Percentiles rank a stretch among this genome's conserved stretches.
These are phyloP conservation scores for Ethmia dodecea DNA, from an alignment of 2,888 invertebrate species.

Conservation along the genomic window DNA sequence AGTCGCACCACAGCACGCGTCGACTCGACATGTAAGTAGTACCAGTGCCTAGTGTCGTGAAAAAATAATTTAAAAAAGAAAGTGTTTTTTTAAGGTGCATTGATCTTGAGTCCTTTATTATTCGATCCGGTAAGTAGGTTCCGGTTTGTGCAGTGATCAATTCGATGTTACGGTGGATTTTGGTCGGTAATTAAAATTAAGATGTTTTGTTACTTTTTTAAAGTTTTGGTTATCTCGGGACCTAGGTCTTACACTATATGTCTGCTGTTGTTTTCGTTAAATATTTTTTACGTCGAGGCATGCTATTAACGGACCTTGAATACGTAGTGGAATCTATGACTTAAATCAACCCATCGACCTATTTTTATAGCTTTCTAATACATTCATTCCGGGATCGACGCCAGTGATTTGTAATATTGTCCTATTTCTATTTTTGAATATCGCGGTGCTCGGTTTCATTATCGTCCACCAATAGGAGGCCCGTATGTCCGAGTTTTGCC, in stretches of 20 bases:
- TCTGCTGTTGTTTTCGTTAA: too few relatives aligned
- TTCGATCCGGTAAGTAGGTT: conserved; percentile 49
- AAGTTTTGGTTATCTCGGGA: too few relatives aligned
- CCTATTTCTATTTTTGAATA: conserved; percentile 72
- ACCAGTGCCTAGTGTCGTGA: conserved; percentile 57
- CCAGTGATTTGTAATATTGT: conserved; percentile 40
- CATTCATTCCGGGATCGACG: conserved; percentile 8
- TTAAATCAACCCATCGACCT: too few relatives aligned
- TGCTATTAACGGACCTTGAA: too few relatives aligned
- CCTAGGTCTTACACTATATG: too few relatives aligned
- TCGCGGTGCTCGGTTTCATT: conserved; percentile 73
- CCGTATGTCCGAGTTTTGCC: conserved; percentile 51
- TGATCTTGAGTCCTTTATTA: conserved; percentile 34
- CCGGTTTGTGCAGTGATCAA: conserved; percentile 16
- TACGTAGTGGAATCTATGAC: too few relatives aligned
- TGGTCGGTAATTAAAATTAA: not conserved
- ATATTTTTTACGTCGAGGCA: too few relatives aligned
- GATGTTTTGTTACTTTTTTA: conserved; percentile 3
- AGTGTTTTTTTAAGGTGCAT: conserved; percentile 56
- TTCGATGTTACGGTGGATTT: conserved; percentile 5
- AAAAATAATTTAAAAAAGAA: conserved; percentile 23
- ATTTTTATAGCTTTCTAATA: too few relatives aligned
- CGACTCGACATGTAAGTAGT: conserved; percentile 77
- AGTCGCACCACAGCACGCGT: conserved; percentile 77
- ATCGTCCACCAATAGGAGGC: conserved; percentile 52